Evolutionary conservation across 2,888 invertebrate genomes (phyloP).

Genomic region (Tetragonisca angustula): DNA sequence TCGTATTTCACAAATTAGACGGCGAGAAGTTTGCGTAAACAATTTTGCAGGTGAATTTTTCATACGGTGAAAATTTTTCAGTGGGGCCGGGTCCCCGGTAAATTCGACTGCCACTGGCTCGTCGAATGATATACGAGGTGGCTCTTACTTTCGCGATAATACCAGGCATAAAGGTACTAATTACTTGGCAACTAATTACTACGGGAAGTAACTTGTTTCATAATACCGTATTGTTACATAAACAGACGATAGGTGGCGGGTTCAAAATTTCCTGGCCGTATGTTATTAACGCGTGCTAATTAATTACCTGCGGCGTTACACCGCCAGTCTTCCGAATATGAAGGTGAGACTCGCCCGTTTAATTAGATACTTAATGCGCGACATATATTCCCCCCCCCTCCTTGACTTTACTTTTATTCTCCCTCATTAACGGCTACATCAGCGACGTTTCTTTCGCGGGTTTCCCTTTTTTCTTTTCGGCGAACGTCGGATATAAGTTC

Average conservation of each 20-base stretch:
- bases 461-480: not conserved
- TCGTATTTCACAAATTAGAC: too few species aligned
- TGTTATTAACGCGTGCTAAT: slow-evolving; percentile 46
- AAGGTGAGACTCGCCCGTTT: not conserved
- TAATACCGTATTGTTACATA: slow-evolving; percentile 54
- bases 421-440: not conserved
- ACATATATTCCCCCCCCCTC: not conserved
- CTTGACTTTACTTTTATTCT: not conserved
- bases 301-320: slow-evolving; percentile 40
- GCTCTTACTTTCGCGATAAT: slow-evolving; percentile 60
- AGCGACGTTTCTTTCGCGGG: not conserved
- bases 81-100: slow-evolving; percentile 5
- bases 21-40: not conserved
- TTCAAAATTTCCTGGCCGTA: slow-evolving; percentile 46
- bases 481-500: not conserved
- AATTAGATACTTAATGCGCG: slow-evolving; percentile 3
- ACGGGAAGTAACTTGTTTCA: slow-evolving; percentile 61
- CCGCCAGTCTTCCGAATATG: not conserved
- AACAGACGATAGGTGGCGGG: slow-evolving; percentile 60
- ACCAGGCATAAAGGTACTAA: slow-evolving; percentile 62
- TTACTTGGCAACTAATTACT: slow-evolving; percentile 68
- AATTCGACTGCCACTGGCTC: slow-evolving; percentile 42
- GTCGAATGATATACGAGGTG: slow-evolving; percentile 46
- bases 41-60: too few species aligned
- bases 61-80: not conserved